phyloP scores from a whole-genome alignment of 2,113 vertebrate genomes.

The Eolophus roseicapilla region DNA sequence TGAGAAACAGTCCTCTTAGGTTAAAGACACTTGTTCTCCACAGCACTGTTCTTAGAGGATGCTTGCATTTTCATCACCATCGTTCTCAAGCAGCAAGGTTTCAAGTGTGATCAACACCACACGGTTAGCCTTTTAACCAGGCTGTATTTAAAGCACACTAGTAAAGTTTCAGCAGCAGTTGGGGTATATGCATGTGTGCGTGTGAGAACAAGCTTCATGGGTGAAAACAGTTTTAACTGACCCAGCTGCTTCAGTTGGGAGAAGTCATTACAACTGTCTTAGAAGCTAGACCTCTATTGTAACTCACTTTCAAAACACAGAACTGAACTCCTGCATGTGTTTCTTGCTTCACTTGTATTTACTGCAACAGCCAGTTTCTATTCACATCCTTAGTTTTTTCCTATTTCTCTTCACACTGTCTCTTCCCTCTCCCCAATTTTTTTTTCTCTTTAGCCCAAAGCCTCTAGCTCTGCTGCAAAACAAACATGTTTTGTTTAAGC shows the following conservation, averaged over 20 bases:
- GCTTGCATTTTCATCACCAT: background rate
- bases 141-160: background rate
- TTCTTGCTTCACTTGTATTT: background rate
- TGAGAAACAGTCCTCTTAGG: background rate
- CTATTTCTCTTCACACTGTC: background rate
- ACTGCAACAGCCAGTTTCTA: background rate
- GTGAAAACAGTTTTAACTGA: background rate
- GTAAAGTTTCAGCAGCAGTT: background rate
- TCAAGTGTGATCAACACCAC: background rate
- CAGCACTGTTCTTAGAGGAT: background rate
- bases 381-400: background rate
- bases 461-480: slow-evolving; percentile 45
- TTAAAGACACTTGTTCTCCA: background rate
- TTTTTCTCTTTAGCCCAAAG: slow-evolving; percentile 18
- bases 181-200: rapidly evolving
- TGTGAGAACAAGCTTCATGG: background rate
- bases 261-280: background rate
- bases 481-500: slow-evolving; percentile 66
- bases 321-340: background rate
- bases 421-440: background rate
- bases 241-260: background rate
- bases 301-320: background rate
- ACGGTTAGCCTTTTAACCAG: background rate
- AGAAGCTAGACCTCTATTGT: background rate
- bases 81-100: background rate